These are phyloP conservation scores for Pluvianellus socialis DNA, from an alignment of 2,113 vertebrate genomes.

Conservation along the genomic window DNA sequence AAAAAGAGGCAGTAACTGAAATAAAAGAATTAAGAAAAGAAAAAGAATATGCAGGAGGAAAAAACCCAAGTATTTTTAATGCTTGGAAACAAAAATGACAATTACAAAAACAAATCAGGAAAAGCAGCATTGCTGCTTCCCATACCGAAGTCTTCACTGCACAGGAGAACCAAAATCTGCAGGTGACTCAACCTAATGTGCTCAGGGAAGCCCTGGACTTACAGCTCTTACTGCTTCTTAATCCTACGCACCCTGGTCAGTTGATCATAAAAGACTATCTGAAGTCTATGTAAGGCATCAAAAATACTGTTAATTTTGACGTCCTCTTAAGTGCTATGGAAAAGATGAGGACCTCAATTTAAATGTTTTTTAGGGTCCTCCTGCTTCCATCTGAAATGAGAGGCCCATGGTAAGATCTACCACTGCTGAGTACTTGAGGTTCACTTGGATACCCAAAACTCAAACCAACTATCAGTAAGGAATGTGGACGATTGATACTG, in stretches of 20 bases:
- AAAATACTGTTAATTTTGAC: neutral
- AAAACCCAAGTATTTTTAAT: neutral
- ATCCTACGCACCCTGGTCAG: neutral
- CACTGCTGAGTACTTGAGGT: neutral
- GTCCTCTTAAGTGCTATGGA: neutral
- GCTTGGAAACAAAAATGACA: neutral
- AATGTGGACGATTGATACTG: neutral
- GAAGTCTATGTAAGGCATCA: neutral
- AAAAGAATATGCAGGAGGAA: neutral
- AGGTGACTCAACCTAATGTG: neutral
- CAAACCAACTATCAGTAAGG: neutral
- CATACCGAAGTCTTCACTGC: neutral
- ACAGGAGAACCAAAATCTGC: neutral
- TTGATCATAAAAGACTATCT: neutral
- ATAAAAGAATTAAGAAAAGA: neutral
- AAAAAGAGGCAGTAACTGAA: neutral
- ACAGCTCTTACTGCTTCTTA: neutral
- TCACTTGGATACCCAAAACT: neutral
- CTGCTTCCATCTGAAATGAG: neutral
- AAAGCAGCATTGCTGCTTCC: neutral
- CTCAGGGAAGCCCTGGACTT: neutral
- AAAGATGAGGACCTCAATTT: neutral
- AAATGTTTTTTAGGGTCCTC: neutral
- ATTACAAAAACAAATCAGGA: neutral
- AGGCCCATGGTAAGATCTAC: neutral